Evolutionary conservation across 2,113 vertebrate species (phyloP), one percentile per base, ranked within the genome.

Genomic region (Crotophaga sulcirostris): DNA sequence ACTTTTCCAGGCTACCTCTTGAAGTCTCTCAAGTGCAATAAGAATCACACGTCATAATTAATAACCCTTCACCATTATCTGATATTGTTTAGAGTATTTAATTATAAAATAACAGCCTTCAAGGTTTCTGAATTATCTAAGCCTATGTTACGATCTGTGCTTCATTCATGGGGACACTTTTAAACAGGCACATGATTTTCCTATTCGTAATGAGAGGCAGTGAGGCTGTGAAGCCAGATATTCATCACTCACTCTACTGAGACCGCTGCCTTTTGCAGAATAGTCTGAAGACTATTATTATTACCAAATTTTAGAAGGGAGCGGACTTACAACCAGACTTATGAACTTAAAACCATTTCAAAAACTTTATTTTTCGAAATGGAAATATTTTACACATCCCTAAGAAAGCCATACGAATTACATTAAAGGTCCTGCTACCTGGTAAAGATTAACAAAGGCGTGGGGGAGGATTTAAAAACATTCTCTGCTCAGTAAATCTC

Each of bases 401-500:
- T 31, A 11, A 49, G 66, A 47, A 81, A 84, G 9, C 56, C 80
- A 21, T 44, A 72, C 1, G 11, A 86, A 10, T 70, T 40, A 55
- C 40, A 60, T 3, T 82, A 72, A 73, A 90, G 56, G 64, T 52
- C 58, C 81, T 81, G 11, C 68, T 93, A 93, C 92, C 93, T 88
- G 90, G 56, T 49, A 87, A 93, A 92, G 85, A 94, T 87, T 90
- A 94, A 84, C 88, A 42, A 55, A 82, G 58, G 16, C 13, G 9
- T 68, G 69, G 87, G 86, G 91, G 49, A 94, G 86, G 86, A 79
- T 93, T 89, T 75, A 42, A 81, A 92, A 93, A 56, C 90, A 66
- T 93, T 84, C 74, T 82, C 83, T 54, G 3, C 88, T 92, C 88
- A 56, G 64, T 81, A 40, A 67, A 70, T 42, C 88, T 94, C 83